These are phyloP conservation scores for Scolopax mira DNA, from an alignment of 2,113 vertebrate genomes.

Conservation along the genomic window DNA sequence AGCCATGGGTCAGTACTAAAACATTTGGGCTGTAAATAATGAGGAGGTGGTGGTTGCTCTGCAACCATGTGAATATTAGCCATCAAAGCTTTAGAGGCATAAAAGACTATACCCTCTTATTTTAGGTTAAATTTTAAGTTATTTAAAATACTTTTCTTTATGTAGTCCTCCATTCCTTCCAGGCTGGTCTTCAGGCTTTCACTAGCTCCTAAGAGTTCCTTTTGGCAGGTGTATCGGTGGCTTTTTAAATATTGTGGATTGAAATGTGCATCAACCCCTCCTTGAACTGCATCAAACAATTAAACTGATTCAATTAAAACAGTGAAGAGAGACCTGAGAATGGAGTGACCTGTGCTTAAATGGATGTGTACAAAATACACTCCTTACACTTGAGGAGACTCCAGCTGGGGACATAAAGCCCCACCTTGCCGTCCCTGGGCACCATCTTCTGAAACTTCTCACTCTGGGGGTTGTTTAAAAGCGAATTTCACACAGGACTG, in stretches of 20 bases:
- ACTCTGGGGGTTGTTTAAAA: neutral
- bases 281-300: neutral
- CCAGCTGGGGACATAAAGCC: neutral
- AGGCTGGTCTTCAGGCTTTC: neutral
- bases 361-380: neutral
- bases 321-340: neutral
- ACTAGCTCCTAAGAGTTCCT: neutral
- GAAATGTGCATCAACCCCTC: neutral
- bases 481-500: neutral
- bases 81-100: neutral
- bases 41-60: neutral
- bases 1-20: neutral
- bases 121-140: neutral
- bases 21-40: neutral
- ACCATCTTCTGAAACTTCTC: neutral
- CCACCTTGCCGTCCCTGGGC: accelerated
- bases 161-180: neutral
- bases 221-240: neutral
- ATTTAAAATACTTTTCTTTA: neutral
- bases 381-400: neutral
- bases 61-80: neutral
- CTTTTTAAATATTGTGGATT: neutral
- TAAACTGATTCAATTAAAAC: neutral
- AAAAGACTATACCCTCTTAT: neutral
- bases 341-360: neutral